Percentiles rank a stretch among this genome's conserved stretches.
Conservation (phyloP, 1,140 invertebrate genomes). For the Heterodera carotae region DNA sequence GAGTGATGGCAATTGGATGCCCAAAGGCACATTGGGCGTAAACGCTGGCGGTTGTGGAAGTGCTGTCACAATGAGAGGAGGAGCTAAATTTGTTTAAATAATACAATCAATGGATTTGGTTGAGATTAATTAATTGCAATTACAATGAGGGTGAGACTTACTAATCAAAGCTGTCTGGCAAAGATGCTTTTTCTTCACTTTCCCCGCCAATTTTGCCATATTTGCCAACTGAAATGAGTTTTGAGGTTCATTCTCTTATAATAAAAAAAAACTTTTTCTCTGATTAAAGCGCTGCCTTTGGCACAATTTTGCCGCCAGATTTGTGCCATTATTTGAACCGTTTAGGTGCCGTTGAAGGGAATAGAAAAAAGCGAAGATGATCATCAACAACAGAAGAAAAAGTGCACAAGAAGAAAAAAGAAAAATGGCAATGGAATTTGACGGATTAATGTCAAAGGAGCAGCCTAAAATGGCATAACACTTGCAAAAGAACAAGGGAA, state of each 20-base stretch:
- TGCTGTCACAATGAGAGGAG: background rate
- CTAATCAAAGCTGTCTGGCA: background rate
- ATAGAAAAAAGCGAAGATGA: background rate
- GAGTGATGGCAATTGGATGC: constrained; percentile 10
- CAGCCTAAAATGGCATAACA: background rate
- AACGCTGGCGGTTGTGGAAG: background rate
- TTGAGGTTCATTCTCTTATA: background rate
- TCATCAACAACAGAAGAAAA: background rate
- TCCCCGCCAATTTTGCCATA: background rate
- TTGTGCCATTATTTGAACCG: background rate
- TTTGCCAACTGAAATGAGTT: background rate
- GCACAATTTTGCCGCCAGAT: background rate
- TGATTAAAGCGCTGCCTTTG: background rate
- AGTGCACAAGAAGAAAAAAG: background rate
- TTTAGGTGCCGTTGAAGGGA: background rate
- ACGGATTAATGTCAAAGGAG: background rate
- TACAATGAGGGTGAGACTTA: background rate
- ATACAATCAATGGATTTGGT: too few relatives aligned
- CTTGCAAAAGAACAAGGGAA: background rate
- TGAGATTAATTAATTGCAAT: background rate
- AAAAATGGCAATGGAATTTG: background rate
- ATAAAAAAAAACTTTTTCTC: background rate
- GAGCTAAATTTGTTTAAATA: too few relatives aligned
- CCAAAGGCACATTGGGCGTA: constrained; percentile 8
- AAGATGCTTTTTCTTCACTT: background rate